Evolutionary conservation across 2,888 invertebrate species (phyloP), one percentile per base, ranked within the genome.

Genomic region (Himalopsyche japonica): DNA sequence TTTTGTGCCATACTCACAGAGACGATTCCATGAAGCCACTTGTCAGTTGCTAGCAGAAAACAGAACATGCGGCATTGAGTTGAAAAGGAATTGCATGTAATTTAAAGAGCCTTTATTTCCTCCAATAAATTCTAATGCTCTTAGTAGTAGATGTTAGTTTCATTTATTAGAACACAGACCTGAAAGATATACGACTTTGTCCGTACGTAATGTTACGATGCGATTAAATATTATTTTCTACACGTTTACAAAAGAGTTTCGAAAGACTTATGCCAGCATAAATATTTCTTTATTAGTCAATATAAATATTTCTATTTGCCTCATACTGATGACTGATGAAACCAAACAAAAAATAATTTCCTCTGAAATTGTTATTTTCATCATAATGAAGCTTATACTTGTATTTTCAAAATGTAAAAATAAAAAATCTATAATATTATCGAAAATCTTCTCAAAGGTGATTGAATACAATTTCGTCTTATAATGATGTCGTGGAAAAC

Each of bases 41-140:
- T 70, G 70, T 70, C 70, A 70, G 70, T 70, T 70, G 70, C 15
- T 70, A 15, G 30, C 70, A 64, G 64, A 49, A 64, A 18, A 27
- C 8, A 70, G 70, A 70, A 70, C 70, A 70, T 70, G 30, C 70
- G 70, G 70, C 70, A 70, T 27, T 30, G 24, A 70, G 79, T 85
- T 43, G 77, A 80, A 83, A 85, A 83, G 83, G 87, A 87, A 86
- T 86, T 87, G 86, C 86, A 86, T 85, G 85, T 86, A 87, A 87
- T 87, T 86, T 87, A 86, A 87, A 76, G 80, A 83, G 85, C 83
- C 82, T 87, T 86, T 86, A 85, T 86, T 86, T 87, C 84, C 82
- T 49, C 79, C 85, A 76, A 87, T 87, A 87, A 87, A 87, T 87
- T 83, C 80, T 83, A 80, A 83, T 82, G 81, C 78, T 70, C 32